These are phyloP conservation scores for Glyptemys insculpta DNA, from an alignment of 2,797 vertebrate genomes.

Conservation along the genomic window DNA sequence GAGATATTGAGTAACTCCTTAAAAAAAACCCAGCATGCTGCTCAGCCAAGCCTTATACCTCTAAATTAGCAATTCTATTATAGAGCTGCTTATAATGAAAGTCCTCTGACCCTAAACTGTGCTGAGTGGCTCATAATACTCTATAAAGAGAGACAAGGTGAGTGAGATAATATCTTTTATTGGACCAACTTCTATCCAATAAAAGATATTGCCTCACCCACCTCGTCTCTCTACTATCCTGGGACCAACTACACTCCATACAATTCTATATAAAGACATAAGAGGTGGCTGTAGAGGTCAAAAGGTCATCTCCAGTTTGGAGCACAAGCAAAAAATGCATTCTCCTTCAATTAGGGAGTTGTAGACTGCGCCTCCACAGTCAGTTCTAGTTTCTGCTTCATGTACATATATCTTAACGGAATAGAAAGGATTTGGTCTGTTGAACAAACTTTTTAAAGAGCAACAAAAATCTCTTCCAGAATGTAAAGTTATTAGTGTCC, in stretches of 20 bases:
- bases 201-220: background rate
- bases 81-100: background rate
- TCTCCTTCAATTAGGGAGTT: background rate
- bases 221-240: background rate
- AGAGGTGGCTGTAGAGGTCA: background rate
- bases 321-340: background rate
- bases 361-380: background rate
- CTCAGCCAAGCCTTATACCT: background rate
- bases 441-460: background rate
- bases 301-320: background rate
- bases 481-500: background rate
- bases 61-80: background rate
- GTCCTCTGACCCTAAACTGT: background rate
- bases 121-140: background rate
- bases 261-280: background rate
- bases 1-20: background rate
- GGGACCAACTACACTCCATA: background rate
- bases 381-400: background rate
- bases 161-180: background rate
- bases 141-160: background rate
- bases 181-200: background rate
- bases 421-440: background rate
- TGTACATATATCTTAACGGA: background rate
- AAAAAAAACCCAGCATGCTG: background rate
- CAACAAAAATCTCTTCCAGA: background rate